Evolutionary conservation across 2,113 vertebrate genomes (phyloP).

Genomic region (Channa maculata): DNA sequence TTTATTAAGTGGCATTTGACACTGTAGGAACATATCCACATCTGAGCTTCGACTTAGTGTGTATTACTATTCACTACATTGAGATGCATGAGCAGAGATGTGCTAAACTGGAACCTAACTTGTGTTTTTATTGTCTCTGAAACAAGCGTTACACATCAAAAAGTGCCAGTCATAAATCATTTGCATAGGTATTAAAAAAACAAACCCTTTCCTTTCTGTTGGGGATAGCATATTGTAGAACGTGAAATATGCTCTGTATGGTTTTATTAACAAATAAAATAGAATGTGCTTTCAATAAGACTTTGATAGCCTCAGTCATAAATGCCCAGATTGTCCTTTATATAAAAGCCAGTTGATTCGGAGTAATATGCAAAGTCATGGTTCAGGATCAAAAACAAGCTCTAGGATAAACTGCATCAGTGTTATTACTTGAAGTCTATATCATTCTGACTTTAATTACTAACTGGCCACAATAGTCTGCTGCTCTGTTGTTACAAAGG

Average conservation of each 20-base stretch:
- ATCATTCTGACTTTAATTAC: neutral
- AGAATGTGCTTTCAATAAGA: neutral
- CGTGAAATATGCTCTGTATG: neutral
- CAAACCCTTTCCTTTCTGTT: neutral
- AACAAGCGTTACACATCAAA: neutral
- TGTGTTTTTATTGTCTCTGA: neutral
- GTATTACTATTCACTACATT: neutral
- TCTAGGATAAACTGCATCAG: slow-evolving; percentile 9
- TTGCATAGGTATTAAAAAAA: no score
- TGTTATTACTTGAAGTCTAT: neutral
- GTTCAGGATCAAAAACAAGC: slow-evolving; percentile 12
- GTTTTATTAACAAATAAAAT: slow-evolving; percentile 16
- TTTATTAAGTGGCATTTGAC: slow-evolving; percentile 9
- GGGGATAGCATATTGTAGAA: slow-evolving; percentile 2
- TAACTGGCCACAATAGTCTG: neutral
- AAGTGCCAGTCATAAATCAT: neutral
- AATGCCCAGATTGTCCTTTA: neutral
- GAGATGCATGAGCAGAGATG: neutral
- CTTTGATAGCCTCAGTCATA: neutral
- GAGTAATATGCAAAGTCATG: slow-evolving; percentile 20
- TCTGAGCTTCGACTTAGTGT: neutral
- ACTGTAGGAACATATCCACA: neutral
- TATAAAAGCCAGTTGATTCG: slow-evolving; percentile 11
- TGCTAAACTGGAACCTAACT: neutral
- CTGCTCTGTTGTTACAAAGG: slow-evolving; percentile 4